Percentiles rank a stretch among this genome's conserved stretches.
Evolutionary conservation across 2,113 vertebrate species (phyloP).

Genomic region (Lampris megalopsis): DNA sequence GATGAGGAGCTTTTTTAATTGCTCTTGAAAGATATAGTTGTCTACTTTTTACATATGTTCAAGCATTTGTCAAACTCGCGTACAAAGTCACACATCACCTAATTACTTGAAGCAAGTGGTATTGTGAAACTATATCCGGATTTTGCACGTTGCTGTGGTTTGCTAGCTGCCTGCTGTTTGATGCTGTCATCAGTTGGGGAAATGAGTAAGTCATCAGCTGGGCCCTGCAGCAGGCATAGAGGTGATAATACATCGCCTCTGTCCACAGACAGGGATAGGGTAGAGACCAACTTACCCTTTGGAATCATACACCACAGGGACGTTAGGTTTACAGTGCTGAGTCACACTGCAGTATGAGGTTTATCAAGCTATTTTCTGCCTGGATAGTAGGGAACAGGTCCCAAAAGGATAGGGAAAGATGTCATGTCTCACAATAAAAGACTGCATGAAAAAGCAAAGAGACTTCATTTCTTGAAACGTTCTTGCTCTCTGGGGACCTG

Average conservation of each 20-base stretch:
- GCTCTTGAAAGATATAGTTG: no score
- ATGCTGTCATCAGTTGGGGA: constrained; percentile 8
- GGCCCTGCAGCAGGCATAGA: constrained; percentile 19
- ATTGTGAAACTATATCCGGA: not conserved
- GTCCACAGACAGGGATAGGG: constrained; percentile 8
- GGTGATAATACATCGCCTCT: constrained; percentile 46
- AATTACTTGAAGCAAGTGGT: no score
- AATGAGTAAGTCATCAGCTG: constrained; percentile 2
- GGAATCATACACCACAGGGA: constrained; percentile 51
- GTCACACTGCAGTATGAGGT: constrained; percentile 71
- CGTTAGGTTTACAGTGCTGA: constrained; percentile 65
- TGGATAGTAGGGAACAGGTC: constrained; percentile 20
- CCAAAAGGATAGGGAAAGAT: not conserved
- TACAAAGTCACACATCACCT: no score
- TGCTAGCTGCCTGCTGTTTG: not conserved
- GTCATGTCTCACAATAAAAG: not conserved
- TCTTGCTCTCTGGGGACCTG: no score
- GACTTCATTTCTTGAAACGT: not conserved
- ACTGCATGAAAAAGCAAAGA: not conserved
- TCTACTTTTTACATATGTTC: no score
- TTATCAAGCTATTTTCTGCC: constrained; percentile 45
- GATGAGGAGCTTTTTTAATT: no score
- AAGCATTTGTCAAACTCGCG: no score
- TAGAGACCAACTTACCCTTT: constrained; percentile 59
- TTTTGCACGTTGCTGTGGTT: not conserved